Evolutionary conservation across 1,140 invertebrate genomes (phyloP).

Genomic region (Macrobrachium rosenbergii): DNA sequence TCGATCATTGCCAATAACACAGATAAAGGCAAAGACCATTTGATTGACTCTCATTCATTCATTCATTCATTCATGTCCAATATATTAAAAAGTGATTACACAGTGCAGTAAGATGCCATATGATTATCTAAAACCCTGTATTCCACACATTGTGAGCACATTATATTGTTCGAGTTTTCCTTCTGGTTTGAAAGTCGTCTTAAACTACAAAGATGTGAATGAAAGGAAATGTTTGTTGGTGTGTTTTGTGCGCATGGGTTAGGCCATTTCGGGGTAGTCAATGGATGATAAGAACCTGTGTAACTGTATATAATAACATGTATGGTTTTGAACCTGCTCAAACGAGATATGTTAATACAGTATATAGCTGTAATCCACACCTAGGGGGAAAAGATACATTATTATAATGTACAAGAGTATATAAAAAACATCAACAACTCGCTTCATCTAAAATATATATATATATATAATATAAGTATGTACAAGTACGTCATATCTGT

Average conservation of each 20-base stretch:
- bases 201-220: not conserved
- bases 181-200: too few species aligned
- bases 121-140: constrained; percentile 35
- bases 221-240: too few species aligned
- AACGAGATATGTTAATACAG: constrained; percentile 30
- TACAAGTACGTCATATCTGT: constrained; percentile 55
- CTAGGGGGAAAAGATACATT: too few species aligned
- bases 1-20: too few species aligned
- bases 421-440: constrained; percentile 45
- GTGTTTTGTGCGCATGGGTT: too few species aligned
- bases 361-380: constrained; percentile 1
- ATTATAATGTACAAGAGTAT: constrained; percentile 28
- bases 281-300: too few species aligned
- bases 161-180: too few species aligned
- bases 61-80: not conserved
- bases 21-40: too few species aligned
- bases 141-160: not conserved
- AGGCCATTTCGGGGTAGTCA: too few species aligned
- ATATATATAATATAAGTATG: constrained; percentile 17
- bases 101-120: constrained; percentile 8
- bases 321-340: constrained; percentile 37
- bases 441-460: constrained; percentile 45
- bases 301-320: not conserved
- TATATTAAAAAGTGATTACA: constrained; percentile 18
- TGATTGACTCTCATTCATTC: not conserved